These are phyloP conservation scores for Cordilura impudica DNA, from an alignment of 2,888 invertebrate genomes.

Conservation along the genomic window DNA sequence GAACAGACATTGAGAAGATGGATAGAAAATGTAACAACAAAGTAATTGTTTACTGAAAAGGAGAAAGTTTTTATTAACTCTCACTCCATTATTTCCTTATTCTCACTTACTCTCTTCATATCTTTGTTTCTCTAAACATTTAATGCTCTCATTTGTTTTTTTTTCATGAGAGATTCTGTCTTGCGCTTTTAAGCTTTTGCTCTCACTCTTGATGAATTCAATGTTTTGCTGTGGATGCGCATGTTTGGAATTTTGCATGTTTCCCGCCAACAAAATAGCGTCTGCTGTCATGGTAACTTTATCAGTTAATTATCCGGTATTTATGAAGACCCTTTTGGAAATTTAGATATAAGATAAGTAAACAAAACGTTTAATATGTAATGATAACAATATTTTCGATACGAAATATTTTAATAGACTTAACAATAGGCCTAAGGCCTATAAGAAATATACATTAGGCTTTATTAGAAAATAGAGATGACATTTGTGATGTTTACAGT, in stretches of 20 bases:
- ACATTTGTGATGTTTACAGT: no score
- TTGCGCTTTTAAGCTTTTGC: neutral
- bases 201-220: neutral
- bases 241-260: slow-evolving; percentile 30
- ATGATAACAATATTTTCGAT: no score
- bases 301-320: slow-evolving; percentile 65
- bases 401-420: no score
- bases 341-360: no score
- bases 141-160: neutral
- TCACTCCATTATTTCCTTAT: neutral
- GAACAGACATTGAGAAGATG: neutral
- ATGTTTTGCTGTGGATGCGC: slow-evolving; percentile 19
- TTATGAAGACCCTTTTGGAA: slow-evolving; percentile 25
- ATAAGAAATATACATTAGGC: no score
- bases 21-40: slow-evolving; percentile 42
- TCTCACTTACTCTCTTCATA: neutral
- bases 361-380: no score
- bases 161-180: neutral
- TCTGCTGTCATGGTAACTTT: slow-evolving; percentile 73
- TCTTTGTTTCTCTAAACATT: neutral
- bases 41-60: slow-evolving; percentile 67
- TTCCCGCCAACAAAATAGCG: slow-evolving; percentile 63
- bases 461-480: no score
- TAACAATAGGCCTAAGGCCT: no score
- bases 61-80: slow-evolving; percentile 66